Conservation (phyloP, 1,140 invertebrate species). For the Cardiocondyla obscurior region DNA sequence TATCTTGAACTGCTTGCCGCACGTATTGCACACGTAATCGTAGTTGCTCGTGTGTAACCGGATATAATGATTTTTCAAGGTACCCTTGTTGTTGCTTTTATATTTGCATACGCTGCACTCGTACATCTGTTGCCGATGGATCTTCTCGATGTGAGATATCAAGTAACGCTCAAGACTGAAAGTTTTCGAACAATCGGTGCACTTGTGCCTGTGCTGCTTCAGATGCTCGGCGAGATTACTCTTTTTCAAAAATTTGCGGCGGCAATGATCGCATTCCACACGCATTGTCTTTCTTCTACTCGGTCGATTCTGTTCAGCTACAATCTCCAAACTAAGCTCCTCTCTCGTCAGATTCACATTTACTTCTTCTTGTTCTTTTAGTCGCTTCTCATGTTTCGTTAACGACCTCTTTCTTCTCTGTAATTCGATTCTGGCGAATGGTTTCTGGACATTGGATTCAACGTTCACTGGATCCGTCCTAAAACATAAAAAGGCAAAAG, state of each 20-base stretch:
- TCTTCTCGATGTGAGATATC: slow-evolving; percentile 79
- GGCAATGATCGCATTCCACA: slow-evolving; percentile 64
- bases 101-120: slow-evolving; percentile 76
- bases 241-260: slow-evolving; percentile 81
- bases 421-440: background rate
- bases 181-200: slow-evolving; percentile 67
- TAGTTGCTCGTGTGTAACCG: slow-evolving; percentile 72
- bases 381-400: background rate
- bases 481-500: slow-evolving; percentile 63
- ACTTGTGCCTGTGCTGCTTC: slow-evolving; percentile 75
- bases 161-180: slow-evolving; percentile 67
- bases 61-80: slow-evolving; percentile 85
- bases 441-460: slow-evolving; percentile 26
- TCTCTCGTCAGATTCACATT: background rate
- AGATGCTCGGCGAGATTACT: slow-evolving; percentile 81
- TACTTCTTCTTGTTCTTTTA: background rate
- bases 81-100: slow-evolving; percentile 82
- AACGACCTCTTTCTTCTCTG: background rate
- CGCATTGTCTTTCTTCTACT: background rate
- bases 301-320: background rate
- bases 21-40: slow-evolving; percentile 76
- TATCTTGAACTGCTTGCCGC: slow-evolving; percentile 80
- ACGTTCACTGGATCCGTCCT: slow-evolving; percentile 65
- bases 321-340: no score
- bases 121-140: slow-evolving; percentile 61